Base-by-base conservation (phyloP, 2,113 vertebrate species). In the Pangasianodon gigas region DNA sequence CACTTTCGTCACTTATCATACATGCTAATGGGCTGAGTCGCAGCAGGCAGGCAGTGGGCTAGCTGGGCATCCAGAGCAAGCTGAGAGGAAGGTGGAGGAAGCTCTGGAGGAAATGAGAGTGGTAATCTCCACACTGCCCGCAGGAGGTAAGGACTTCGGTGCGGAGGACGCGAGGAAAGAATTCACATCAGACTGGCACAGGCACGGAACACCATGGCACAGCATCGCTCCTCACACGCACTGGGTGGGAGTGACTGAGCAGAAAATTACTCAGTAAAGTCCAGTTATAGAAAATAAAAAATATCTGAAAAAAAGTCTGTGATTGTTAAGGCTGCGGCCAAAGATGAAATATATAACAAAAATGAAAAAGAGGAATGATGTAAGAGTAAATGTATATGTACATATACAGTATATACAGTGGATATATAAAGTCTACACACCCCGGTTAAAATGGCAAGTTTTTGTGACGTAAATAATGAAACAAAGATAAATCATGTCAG, bases 21-120 rank as follows among this genome's bases (percentile, higher is more conserved):
- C 93, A 92, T 93, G 93, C 89, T 94, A 94, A 94, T 93, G 88
- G 88, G 26, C 84, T 21, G 83, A 88, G 65, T 60, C 91, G 71
- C 90, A 58, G 86, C 86, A 46, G 90, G 92, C 79, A 85, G 91
- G 80, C 90, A 41, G 88, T 88, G 81, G 89, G 90, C 90, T 71
- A 67, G 86, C 86, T 88, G 86, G 86, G 89, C 56, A 32, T 80
- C 87, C 46, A 37, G 75, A 87, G 85, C 88, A 75, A 74, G 81
- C 88, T 84, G 87, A 71, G 87, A 88, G 79, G 46, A 85, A 80
- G 90, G 86, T n/a, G 62, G 89, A 80, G 86, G 89, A 80, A 88
- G 79, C 75, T 48, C 44, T 77, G 84, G 84, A 48, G 58, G 65
- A 92, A 91, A 92, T 86, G 86, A 89, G 84, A 91, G 79, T 60